Percentiles rank a stretch among this genome's conserved stretches.
Conservation (phyloP, 2,888 invertebrate species). For the Euzetes globulus region DNA sequence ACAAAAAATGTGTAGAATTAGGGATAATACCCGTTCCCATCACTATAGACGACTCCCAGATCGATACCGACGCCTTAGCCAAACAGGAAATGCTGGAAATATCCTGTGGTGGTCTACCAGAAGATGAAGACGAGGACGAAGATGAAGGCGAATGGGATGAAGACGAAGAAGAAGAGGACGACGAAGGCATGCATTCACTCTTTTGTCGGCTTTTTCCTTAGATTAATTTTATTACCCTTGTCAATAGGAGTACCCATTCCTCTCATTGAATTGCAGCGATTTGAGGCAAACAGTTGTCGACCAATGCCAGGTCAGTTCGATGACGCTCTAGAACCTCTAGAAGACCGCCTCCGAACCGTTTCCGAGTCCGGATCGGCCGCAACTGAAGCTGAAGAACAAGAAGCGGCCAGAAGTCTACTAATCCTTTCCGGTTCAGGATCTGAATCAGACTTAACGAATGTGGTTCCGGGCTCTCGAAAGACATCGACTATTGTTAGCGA, state of each 20-base stretch:
- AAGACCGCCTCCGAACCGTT: not conserved
- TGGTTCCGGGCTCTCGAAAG: not conserved
- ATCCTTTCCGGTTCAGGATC: conserved; percentile 43
- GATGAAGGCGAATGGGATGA: conserved; percentile 39
- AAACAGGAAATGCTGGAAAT: conserved; percentile 46
- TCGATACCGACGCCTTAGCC: conserved; percentile 54
- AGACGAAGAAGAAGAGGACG: conserved; percentile 42
- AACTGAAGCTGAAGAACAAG: conserved; percentile 40
- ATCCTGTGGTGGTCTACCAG: conserved; percentile 46
- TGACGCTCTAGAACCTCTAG: conserved; percentile 17
- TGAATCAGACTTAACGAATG: conserved; percentile 6
- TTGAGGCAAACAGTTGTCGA: not conserved
- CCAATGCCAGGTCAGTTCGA: conserved; percentile 32
- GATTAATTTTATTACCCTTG: not conserved
- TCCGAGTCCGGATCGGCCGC: conserved; percentile 14
- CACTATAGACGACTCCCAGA: conserved; percentile 58
- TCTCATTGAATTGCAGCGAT: conserved; percentile 33
- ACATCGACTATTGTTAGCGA: not conserved
- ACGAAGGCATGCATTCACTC: conserved; percentile 37
- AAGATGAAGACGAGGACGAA: conserved; percentile 47
- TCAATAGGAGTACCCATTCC: conserved; percentile 36
- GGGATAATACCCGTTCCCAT: conserved; percentile 68
- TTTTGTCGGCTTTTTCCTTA: not conserved
- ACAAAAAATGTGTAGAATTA: conserved; percentile 78
- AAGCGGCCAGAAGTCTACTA: conserved; percentile 46